Conservation (phyloP, 2,113 vertebrate genomes). For the Pantherophis guttatus region DNA sequence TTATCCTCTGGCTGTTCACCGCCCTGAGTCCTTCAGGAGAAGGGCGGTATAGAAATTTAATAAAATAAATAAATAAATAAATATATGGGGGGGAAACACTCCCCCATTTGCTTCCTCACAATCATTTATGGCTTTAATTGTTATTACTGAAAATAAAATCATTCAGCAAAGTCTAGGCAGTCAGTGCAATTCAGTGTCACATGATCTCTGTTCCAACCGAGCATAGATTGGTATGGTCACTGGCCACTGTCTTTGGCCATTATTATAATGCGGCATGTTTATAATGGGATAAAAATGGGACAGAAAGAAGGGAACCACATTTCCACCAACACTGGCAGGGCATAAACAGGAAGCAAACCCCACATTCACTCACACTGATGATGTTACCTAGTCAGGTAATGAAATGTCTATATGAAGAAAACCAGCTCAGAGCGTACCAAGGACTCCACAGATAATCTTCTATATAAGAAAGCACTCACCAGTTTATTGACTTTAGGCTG, state of each 20-base stretch:
- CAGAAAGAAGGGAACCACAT: neutral
- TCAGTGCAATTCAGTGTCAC: neutral
- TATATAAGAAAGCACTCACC: constrained; percentile 66
- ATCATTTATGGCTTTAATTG: neutral
- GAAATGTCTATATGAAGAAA: neutral
- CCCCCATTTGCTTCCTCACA: neutral
- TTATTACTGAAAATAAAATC: neutral
- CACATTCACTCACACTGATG: neutral
- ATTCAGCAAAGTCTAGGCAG: neutral
- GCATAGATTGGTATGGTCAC: neutral
- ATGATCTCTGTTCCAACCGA: neutral
- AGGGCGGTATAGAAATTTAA: no score
- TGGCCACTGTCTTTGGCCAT: neutral
- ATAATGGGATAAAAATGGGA: neutral
- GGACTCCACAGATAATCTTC: neutral
- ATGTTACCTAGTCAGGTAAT: neutral
- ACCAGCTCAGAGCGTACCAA: neutral
- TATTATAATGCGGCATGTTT: neutral
- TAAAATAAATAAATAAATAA: no score
- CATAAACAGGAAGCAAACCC: neutral
- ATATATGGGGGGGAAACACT: neutral
- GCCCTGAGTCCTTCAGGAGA: no score
- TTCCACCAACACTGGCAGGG: neutral
- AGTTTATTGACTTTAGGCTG: constrained; percentile 88
- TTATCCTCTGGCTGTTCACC: no score